These are phyloP conservation scores for Calephelis virginiensis DNA, from an alignment of 1,140 invertebrate genomes.

Conservation along the genomic window DNA sequence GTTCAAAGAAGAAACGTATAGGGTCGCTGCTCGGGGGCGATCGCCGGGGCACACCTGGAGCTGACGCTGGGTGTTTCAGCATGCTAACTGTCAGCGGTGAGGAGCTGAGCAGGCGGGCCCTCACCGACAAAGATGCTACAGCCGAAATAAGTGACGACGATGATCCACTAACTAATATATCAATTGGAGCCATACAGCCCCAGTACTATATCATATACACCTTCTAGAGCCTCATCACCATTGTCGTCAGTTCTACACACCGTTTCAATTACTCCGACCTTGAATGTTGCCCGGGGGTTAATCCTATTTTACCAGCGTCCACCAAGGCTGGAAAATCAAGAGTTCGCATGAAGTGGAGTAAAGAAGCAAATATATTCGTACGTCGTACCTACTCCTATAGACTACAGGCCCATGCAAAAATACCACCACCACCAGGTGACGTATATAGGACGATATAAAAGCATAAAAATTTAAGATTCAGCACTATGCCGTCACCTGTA, in stretches of 20 bases:
- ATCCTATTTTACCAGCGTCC: neutral
- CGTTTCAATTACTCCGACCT: neutral
- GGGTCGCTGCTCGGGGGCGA: too few relatives aligned
- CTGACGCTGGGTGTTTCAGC: conserved; percentile 5
- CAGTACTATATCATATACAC: neutral
- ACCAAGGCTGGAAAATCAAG: too few relatives aligned
- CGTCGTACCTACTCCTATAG: too few relatives aligned
- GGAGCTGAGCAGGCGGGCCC: neutral
- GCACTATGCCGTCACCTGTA: too few relatives aligned
- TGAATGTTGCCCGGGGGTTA: conserved; percentile 2
- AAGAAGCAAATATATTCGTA: neutral
- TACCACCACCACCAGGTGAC: too few relatives aligned
- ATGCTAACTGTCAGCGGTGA: neutral
- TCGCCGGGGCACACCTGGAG: conserved; percentile 1
- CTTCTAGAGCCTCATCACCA: neutral
- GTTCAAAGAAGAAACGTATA: too few relatives aligned
- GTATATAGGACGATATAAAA: too few relatives aligned
- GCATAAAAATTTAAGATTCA: too few relatives aligned
- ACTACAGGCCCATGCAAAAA: too few relatives aligned
- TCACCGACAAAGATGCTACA: neutral
- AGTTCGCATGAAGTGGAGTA: neutral
- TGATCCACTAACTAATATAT: neutral
- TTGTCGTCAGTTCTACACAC: neutral
- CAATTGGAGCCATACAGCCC: neutral
- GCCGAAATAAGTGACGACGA: neutral